Base-by-base conservation (phyloP, 2,113 vertebrate species). In the Albula goreensis region DNA sequence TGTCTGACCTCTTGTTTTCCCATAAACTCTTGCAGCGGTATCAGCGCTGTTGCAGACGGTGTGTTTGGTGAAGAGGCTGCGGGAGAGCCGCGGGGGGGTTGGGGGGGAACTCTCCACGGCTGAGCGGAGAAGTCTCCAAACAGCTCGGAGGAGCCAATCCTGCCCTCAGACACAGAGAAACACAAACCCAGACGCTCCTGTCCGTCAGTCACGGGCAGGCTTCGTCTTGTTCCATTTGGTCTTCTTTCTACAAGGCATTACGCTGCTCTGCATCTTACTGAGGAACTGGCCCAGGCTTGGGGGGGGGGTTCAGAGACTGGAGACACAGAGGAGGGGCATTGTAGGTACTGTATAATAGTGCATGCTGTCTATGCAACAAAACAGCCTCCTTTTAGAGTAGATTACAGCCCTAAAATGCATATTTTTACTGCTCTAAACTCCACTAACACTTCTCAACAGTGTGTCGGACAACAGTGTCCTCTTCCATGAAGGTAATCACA, bases 1-100 rank as follows among this genome's bases (percentile, higher is more conserved):
- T 51, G 63, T 70, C 51, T 83, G 74, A 25, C 52, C 31, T 50
- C 78, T 85, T 85, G 80, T 82, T 80, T 81, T 60, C 66, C 79
- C 57, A 86, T 53, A 48, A 15, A 51, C 48, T 78, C 78, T 31
- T 17, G 82, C 17, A 31, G 78, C 56, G 50, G 57, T 74, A 52
- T 25, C 78, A 66, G 78, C 53, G 19, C 49, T 25, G 70, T 74
- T 4, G 63, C 22, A 57, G n/a, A 25, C 7, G n/a, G 31, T 51
- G 6, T 82, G n/a, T 41, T 78, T 12, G 22, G 10, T 3, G 31
- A 17, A 78, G 9, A 78, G 66, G 66, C 31, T 8, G 74, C 7
- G 31, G 31, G 77, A 48, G 77, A 78, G 22, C 77, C 41, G 13
- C 41, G 17, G 70, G 70, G n/a, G 41, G 17, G 5, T 0, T 0